Base-by-base conservation (phyloP, 2,888 invertebrate genomes). In the Nomada fucata region DNA sequence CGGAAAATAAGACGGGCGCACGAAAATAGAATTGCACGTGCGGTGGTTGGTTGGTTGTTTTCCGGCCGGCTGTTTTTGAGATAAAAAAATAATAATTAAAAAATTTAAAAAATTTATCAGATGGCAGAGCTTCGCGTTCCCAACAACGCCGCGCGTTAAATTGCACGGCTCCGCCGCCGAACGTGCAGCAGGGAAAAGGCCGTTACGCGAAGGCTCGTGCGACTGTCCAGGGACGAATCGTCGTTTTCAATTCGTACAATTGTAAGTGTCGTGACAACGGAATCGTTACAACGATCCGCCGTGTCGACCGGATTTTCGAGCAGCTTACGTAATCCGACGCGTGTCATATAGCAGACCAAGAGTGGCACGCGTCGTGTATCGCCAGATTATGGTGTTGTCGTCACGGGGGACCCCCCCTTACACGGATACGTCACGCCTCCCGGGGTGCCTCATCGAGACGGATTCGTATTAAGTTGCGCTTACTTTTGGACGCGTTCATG, bases 261-360 rank as follows among this genome's bases (percentile, higher is more conserved):
- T 18, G 47, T 20, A 57, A 50, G 47, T 18, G 42, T 2, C 26
- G 55, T 1, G 3, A 0, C 4, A 11, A 4, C 13, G 50, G 44
- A 63, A 47, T 63, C 52, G 23, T 70, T 67, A 52, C 29, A 53
- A 73, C 72, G 59, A 81, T 83, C 69, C 61, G 13, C 47, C 36
- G 42, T 61, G 76, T 76, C 83, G 57, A 69, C 53, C 36, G 61
- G 52, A 53, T 47, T 61, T 64, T 70, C 81, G 76, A 82, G 57
- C 75, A 26, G 68, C 64, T 23, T 67, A 11, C 68, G 50, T 76
- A 76, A 70, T 79, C 77, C 47, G 69, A 63, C 52, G 52, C 75
- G 81, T 69, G 75, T 72, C 74, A 80, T 80, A 79, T 70, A 59
- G 52, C n/a, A 20, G 69, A 57, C 60, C 76, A 36, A 36, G 15